Percentiles rank a stretch among this genome's conserved stretches.
Evolutionary conservation across 2,797 vertebrate species (phyloP).

Genomic region (Alosa sapidissima): DNA sequence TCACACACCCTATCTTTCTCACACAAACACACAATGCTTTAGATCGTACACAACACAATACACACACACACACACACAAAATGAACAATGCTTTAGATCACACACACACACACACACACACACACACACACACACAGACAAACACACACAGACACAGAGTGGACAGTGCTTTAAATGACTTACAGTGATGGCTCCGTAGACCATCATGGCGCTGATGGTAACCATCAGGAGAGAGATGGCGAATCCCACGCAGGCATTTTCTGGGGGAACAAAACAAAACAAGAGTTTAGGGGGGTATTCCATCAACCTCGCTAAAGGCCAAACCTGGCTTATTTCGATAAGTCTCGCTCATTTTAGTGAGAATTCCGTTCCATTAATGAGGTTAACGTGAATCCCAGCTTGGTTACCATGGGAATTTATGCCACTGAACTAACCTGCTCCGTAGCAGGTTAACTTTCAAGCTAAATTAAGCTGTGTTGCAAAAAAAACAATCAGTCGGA

Average conservation of each 20-base stretch:
- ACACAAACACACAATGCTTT: not conserved
- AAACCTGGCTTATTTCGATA: too few relatives aligned
- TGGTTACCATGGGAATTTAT: too few relatives aligned
- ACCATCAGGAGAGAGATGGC: constrained; percentile 97
- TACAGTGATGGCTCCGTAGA: constrained; percentile 97
- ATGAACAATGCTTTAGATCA: too few relatives aligned
- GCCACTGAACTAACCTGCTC: too few relatives aligned
- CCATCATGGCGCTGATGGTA: constrained; percentile 99
- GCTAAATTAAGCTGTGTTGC: too few relatives aligned
- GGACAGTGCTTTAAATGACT: constrained; percentile 63
- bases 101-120: not conserved
- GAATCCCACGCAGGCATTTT: constrained; percentile 95
- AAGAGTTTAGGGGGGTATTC: not conserved
- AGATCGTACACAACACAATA: not conserved
- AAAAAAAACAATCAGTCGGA: too few relatives aligned
- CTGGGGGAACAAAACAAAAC: constrained; percentile 62
- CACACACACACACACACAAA: not conserved
- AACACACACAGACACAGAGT: not conserved
- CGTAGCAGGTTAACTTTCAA: too few relatives aligned
- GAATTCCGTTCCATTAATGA: too few relatives aligned
- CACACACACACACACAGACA: not conserved
- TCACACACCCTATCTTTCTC: too few relatives aligned
- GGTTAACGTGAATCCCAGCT: too few relatives aligned
- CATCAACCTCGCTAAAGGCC: too few relatives aligned
- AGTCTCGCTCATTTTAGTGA: too few relatives aligned